phyloP scores from a whole-genome alignment of 2,797 vertebrate genomes.

The Oryzias sinensis region DNA sequence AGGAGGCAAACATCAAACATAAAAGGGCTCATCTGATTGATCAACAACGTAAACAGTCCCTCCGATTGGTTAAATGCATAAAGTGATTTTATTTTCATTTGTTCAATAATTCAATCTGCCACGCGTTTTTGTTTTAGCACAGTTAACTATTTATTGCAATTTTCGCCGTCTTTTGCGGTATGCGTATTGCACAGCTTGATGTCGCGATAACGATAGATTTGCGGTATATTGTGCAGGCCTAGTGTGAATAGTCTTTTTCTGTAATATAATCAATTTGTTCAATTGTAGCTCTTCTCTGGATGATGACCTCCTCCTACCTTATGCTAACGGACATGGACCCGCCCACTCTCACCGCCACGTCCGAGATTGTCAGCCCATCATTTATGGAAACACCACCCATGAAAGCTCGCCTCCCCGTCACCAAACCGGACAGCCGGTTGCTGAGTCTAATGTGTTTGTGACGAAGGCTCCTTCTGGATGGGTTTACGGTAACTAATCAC shows the following conservation, averaged over 20 bases:
- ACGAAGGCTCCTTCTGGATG: constrained; percentile 62
- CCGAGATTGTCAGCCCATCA: constrained; percentile 80
- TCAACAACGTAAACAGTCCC: no score
- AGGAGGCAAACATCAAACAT: no score
- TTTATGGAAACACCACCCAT: constrained; percentile 78
- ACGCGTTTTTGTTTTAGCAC: no score
- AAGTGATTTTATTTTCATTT: no score
- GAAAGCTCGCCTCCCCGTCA: constrained; percentile 76
- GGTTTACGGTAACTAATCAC: constrained; percentile 65
- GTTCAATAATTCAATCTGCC: no score
- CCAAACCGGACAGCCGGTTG: constrained; percentile 30
- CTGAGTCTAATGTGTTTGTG: constrained; percentile 76
- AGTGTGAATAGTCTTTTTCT: background rate
- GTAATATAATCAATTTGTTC: background rate
- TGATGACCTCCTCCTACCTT: constrained; percentile 82
- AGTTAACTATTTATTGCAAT: no score
- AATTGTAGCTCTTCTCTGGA: constrained; percentile 70
- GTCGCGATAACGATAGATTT: no score
- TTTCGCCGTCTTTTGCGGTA: no score
- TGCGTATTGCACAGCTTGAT: no score
- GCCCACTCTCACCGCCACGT: constrained; percentile 73
- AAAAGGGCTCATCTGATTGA: no score
- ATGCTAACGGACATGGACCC: constrained; percentile 74
- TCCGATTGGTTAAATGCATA: no score
- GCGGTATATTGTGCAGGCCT: no score